These are phyloP conservation scores for Sebastes oblongus DNA, from an alignment of 2,797 vertebrate genomes.

Conservation along the genomic window DNA sequence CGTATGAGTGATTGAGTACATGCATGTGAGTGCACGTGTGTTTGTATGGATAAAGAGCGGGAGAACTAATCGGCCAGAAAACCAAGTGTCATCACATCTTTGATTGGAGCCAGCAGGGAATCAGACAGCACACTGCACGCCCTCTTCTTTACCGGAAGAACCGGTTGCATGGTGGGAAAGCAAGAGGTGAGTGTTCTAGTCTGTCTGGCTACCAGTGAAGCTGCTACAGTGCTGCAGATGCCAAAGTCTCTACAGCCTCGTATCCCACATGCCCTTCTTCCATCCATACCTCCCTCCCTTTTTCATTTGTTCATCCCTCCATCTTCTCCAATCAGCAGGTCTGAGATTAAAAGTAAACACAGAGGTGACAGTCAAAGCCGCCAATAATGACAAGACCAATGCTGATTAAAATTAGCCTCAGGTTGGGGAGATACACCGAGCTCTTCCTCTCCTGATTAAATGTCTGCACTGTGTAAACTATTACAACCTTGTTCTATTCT, in stretches of 20 bases:
- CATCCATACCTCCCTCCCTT: background rate
- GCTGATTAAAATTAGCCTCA: conserved; percentile 92
- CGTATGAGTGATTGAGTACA: background rate
- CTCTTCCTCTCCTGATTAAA: conserved; percentile 73
- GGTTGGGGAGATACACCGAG: conserved; percentile 71
- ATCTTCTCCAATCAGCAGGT: conserved; percentile 90
- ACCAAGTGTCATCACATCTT: conserved; percentile 47
- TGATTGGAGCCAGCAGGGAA: conserved; percentile 61
- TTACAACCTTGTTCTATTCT: conserved; percentile 43
- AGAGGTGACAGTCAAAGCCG: conserved; percentile 82
- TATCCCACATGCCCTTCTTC: conserved; percentile 55
- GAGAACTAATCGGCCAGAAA: conserved; percentile 45
- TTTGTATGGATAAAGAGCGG: background rate
- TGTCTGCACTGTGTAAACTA: conserved; percentile 73
- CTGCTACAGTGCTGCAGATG: background rate
- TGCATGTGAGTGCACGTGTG: background rate
- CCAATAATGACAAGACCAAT: conserved; percentile 82
- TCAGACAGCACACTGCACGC: conserved; percentile 9
- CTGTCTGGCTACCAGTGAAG: conserved; percentile 3
- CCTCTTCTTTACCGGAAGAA: conserved; percentile 25
- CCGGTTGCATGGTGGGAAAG: conserved; percentile 42
- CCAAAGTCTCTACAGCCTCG: conserved; percentile 9
- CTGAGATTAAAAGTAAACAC: conserved; percentile 89
- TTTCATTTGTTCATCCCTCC: conserved; percentile 45
- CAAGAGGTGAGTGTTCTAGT: background rate